A percentile compares a stretch with the other conserved stretches of the same genome.
These are phyloP conservation scores for Pampus argenteus DNA, from an alignment of 2,797 vertebrate genomes.

Conservation along the genomic window DNA sequence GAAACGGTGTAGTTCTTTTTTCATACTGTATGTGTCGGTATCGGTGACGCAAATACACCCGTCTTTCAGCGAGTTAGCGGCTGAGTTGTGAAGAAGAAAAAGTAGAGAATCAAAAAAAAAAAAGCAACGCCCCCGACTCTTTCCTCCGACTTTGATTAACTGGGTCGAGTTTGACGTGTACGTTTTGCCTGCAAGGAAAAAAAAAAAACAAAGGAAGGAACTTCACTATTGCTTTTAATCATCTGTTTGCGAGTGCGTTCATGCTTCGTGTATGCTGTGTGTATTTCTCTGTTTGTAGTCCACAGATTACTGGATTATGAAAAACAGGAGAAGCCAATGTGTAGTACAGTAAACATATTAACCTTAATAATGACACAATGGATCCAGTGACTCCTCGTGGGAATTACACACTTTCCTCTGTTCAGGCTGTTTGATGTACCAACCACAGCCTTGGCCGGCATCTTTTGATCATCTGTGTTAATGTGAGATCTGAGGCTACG, in stretches of 20 bases:
- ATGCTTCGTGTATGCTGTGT: slow-evolving; percentile 17
- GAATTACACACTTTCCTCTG: slow-evolving; percentile 39
- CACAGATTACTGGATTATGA: slow-evolving; percentile 51
- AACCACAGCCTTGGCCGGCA: slow-evolving; percentile 47
- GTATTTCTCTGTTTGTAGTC: slow-evolving; percentile 40
- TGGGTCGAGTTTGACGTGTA: slow-evolving; percentile 68
- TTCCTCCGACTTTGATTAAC: slow-evolving; percentile 79
- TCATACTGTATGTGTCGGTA: slow-evolving; percentile 62
- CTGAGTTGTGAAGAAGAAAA: slow-evolving; percentile 46
- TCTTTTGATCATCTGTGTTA: slow-evolving; percentile 73
- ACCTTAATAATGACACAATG: slow-evolving; percentile 70
- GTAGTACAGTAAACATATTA: slow-evolving; percentile 69
- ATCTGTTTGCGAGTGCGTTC: slow-evolving; percentile 55
- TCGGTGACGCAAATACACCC: slow-evolving; percentile 49
- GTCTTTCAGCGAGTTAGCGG: slow-evolving; percentile 35
- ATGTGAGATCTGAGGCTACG: slow-evolving; percentile 48
- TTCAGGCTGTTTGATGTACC: slow-evolving; percentile 68
- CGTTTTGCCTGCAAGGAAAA: slow-evolving; percentile 62
- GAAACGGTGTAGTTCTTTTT: slow-evolving; percentile 38
- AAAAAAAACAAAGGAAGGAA: slow-evolving; percentile 59
- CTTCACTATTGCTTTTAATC: slow-evolving; percentile 71
- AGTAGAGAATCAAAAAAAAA: slow-evolving; percentile 68
- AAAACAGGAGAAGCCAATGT: slow-evolving; percentile 49
- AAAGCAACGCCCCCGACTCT: slow-evolving; percentile 70
- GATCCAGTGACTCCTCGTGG: slow-evolving; percentile 33